phyloP scores from a whole-genome alignment of 2,113 vertebrate species.

The Myxocyprinus asiaticus region DNA sequence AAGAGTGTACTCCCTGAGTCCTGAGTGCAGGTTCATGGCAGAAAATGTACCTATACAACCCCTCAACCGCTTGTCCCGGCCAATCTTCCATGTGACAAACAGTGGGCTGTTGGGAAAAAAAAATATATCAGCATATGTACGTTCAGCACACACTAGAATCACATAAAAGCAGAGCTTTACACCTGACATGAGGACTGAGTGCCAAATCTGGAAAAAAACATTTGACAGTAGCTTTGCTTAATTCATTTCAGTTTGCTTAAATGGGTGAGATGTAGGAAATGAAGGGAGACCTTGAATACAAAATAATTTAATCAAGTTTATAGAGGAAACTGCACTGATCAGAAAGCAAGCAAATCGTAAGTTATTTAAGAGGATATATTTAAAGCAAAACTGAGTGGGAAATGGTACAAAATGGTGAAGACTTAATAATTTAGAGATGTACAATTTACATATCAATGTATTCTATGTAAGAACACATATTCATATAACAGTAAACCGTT shows the following conservation, averaged over 20 bases:
- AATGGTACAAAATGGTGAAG: too few species aligned
- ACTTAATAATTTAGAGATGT: too few species aligned
- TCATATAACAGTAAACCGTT: too few species aligned
- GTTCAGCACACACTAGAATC: neutral
- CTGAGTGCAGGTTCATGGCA: constrained; percentile 99
- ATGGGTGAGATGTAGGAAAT: neutral
- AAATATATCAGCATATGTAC: neutral
- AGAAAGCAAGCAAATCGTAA: too few species aligned
- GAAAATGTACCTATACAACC: constrained; percentile 99
- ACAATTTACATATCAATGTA: too few species aligned
- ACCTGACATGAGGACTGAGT: neutral
- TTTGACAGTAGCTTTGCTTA: neutral
- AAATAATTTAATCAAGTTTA: neutral
- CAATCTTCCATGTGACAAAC: constrained; percentile 99
- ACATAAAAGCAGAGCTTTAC: neutral
- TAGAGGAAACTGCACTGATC: too few species aligned
- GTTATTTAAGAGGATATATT: too few species aligned
- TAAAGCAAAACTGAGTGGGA: too few species aligned
- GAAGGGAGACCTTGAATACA: neutral
- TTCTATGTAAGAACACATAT: too few species aligned
- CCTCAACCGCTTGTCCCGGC: constrained; percentile 98
- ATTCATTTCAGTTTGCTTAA: neutral
- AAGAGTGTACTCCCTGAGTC: constrained; percentile 99
- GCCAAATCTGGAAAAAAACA: neutral
- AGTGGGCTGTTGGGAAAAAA: constrained; percentile 85